Conservation (phyloP, 2,797 vertebrate species). For the Stomatorhinus walkeri region DNA sequence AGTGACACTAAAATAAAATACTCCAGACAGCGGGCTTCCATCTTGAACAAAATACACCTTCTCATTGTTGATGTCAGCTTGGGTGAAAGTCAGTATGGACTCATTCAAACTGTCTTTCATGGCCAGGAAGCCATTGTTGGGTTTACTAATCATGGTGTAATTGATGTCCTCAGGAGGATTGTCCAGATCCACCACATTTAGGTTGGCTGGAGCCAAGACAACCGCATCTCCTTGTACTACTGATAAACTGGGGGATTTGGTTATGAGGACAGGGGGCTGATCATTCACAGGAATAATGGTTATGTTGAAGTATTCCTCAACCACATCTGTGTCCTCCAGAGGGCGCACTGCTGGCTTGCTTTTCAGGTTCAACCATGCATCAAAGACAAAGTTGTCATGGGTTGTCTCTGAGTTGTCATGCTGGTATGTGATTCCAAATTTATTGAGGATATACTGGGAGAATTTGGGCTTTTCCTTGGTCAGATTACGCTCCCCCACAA, state of each 20-base stretch:
- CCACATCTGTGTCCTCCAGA: constrained; percentile 49
- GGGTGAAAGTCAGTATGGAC: constrained; percentile 67
- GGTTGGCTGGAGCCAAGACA: constrained; percentile 60
- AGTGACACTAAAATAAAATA: constrained; percentile 85
- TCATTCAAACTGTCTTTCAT: constrained; percentile 54
- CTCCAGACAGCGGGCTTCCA: constrained; percentile 69
- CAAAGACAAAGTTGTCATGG: constrained; percentile 70
- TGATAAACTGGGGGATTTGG: constrained; percentile 66
- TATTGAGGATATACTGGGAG: constrained; percentile 76
- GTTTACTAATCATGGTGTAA: constrained; percentile 69
- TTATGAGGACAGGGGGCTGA: constrained; percentile 76
- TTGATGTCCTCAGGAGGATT: constrained; percentile 70
- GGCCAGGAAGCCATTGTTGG: constrained; percentile 79
- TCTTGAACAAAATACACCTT: constrained; percentile 78
- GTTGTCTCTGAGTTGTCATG: constrained; percentile 81
- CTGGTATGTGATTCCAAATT: constrained; percentile 72
- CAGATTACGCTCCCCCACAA: constrained; percentile 74
- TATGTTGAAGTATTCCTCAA: constrained; percentile 77
- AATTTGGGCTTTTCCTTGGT: constrained; percentile 81
- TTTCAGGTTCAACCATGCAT: constrained; percentile 74
- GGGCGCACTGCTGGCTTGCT: constrained; percentile 62
- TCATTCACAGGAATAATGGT: constrained; percentile 75
- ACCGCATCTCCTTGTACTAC: constrained; percentile 70
- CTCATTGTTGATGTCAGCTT: constrained; percentile 71
- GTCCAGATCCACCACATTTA: constrained; percentile 77